These are phyloP conservation scores for Uloborus plumipes DNA, from an alignment of 2,888 invertebrate genomes.

Conservation along the genomic window DNA sequence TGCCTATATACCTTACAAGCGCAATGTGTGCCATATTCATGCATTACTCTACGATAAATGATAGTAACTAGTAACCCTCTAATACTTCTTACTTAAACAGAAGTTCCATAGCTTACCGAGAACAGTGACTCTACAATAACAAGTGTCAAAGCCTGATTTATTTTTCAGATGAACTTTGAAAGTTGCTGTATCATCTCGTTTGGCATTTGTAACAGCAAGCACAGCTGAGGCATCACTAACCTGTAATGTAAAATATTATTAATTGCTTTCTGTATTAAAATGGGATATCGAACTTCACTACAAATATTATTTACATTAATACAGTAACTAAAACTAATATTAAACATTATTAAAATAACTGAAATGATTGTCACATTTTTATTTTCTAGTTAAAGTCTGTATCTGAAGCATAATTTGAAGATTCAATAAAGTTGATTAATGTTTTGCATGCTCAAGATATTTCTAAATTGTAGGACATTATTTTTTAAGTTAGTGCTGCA, in stretches of 20 bases:
- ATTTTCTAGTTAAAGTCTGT: neutral
- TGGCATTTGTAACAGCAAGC: conserved; percentile 92
- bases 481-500: neutral
- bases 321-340: neutral
- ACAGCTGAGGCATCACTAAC: conserved; percentile 90
- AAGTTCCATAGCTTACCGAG: conserved; percentile 71
- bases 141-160: conserved; percentile 94
- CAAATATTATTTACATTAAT: neutral
- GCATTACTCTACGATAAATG: too few species aligned
- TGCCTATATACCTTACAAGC: too few species aligned
- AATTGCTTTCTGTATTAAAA: too few species aligned
- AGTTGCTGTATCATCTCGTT: conserved; percentile 89
- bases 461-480: too few species aligned
- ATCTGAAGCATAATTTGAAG: too few species aligned
- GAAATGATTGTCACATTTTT: neutral
- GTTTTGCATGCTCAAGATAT: too few species aligned
- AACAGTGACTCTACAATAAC: conserved; percentile 93
- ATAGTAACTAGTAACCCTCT: too few species aligned
- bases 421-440: too few species aligned
- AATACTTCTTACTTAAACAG: too few species aligned
- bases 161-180: conserved; percentile 94
- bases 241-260: conserved; percentile 11
- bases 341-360: neutral
- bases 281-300: too few species aligned
- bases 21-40: too few species aligned